Evolutionary conservation across 2,797 vertebrate species (phyloP), one percentile per base, ranked within the genome.

Genomic region (Calcarius lapponicus): DNA sequence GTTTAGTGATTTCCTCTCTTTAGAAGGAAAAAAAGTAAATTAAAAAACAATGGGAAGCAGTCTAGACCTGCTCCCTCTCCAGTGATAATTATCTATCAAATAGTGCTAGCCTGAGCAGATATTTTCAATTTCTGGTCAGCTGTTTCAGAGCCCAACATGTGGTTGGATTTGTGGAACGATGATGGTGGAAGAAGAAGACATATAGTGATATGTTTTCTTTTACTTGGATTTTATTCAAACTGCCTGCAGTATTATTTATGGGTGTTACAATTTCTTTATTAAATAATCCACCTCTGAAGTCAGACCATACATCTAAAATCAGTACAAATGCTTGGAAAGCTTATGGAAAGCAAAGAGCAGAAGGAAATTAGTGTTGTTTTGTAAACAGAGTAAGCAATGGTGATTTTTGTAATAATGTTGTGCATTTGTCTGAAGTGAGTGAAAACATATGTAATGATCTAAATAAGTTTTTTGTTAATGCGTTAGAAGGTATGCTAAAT

Each of bases 121-220:
- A 73, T 9, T 95, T 50, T 20, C 34, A 31, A 7, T 56, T 79
- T 53, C 17, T 87, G 18, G 24, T 65, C 8, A 50, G 32, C 31
- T 58, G 28, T 92, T 80, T 73, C 48, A 66, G 61, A 70, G 13
- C 20, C 4, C 34, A 58, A 2, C 22, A 26, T 83, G 32, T 60
- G 31, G n/a, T 38, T 90, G 17, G 16, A 31, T 88, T 76, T 86
- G 60, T 1, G 4, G 43, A n/a, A 16, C 0, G 0, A 26, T 60
- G 34, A 11, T 73, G 8, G 11, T 32, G 17, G 9, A 45, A 47
- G 45, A 17, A 2, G 19, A 18, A 2, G 20, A 25, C 24, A 8
- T 34, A 54, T 51, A 76, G 45, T 58, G 8, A 19, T 29, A 17
- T 58, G 3, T 65, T 78, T 91, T 80, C 36, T 81, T 48, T 85